Percentiles rank a stretch among this genome's conserved stretches.
These are phyloP conservation scores for Dufourea novaeangliae DNA, from an alignment of 1,140 invertebrate species.

Conservation along the genomic window DNA sequence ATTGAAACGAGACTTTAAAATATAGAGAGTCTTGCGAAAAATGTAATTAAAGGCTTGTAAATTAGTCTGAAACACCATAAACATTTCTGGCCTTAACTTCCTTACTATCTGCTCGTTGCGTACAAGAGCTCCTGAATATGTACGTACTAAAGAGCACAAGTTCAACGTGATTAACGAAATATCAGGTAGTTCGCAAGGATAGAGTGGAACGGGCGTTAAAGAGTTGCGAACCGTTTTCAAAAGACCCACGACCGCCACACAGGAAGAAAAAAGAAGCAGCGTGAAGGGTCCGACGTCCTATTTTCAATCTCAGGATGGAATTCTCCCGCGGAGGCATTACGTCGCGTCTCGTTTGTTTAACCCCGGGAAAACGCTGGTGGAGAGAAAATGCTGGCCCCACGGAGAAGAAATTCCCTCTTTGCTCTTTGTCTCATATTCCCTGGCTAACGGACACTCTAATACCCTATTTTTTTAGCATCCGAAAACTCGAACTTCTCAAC, in stretches of 20 bases:
- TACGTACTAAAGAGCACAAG: neutral
- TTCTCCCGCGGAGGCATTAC: constrained; percentile 11
- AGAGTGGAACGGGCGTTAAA: neutral
- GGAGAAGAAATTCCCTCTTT: neutral
- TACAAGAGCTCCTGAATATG: no score
- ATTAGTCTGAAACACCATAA: no score
- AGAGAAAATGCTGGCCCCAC: neutral
- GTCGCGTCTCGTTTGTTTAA: constrained; percentile 17
- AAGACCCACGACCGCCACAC: neutral
- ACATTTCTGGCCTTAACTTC: no score
- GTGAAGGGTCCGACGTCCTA: constrained; percentile 10
- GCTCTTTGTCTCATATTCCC: neutral
- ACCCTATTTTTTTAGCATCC: neutral
- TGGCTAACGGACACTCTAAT: neutral
- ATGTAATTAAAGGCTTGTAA: no score
- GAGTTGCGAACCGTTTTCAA: neutral
- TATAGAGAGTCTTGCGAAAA: no score
- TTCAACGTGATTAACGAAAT: neutral
- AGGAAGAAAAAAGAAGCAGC: neutral
- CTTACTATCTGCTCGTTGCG: no score
- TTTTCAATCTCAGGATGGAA: constrained; percentile 35
- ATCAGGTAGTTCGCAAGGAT: neutral
- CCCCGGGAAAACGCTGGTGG: constrained; percentile 3
- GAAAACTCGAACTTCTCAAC: neutral
- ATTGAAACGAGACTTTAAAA: constrained; percentile 34